Evolutionary conservation across 2,888 invertebrate genomes (phyloP).

Genomic region (Lasius platythorax): DNA sequence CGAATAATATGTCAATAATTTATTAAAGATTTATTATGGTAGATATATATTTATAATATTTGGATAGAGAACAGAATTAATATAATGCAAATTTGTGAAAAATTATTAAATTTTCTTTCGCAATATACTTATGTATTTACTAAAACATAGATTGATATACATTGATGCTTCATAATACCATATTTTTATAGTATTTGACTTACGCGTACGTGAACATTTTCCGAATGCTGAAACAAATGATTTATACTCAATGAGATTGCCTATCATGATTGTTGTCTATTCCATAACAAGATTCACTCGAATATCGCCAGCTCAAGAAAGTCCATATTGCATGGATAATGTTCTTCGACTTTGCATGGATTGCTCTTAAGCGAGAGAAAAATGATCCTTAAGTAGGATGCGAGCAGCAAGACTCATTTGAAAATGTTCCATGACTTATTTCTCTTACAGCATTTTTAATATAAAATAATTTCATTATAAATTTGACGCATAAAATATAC

Average conservation of each 20-base stretch:
- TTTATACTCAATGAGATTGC: not conserved
- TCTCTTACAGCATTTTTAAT: not conserved
- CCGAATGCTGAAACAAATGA: not conserved
- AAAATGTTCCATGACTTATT: slow-evolving; percentile 26
- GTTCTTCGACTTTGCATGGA: slow-evolving; percentile 22
- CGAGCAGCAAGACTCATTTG: slow-evolving; percentile 10
- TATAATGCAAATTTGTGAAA: not conserved
- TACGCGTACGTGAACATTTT: not conserved
- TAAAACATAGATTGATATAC: not conserved
- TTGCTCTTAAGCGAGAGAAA: slow-evolving; percentile 16
- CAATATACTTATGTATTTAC: not conserved
- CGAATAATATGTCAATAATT: not conserved
- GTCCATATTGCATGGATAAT: slow-evolving; percentile 26
- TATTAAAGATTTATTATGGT: not conserved
- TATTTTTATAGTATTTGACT: not conserved
- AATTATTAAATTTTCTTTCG: not conserved
- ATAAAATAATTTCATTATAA: not conserved
- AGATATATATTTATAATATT: not conserved
- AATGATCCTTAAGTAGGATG: slow-evolving; percentile 27
- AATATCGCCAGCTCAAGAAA: slow-evolving; percentile 12
- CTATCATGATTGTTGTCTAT: slow-evolving; percentile 1
- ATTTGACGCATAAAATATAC: not conserved
- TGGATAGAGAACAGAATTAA: not conserved
- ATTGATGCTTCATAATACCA: not conserved
- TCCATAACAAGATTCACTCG: not conserved